phyloP scores from a whole-genome alignment of 2,888 invertebrate species.

The Ditylenchus weischeri region DNA sequence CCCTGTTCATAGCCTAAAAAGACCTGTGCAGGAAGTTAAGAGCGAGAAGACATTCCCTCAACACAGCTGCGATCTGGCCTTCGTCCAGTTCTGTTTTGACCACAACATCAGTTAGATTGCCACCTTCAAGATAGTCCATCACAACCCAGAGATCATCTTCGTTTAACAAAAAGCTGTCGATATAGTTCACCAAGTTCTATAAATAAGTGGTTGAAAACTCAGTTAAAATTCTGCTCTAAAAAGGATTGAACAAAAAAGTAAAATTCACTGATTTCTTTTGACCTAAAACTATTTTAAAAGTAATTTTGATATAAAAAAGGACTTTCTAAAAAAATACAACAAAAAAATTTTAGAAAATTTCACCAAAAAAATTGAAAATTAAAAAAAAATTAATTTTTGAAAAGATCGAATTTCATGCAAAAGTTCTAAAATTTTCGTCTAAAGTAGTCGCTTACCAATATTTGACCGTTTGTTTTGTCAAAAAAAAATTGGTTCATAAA shows the following conservation, averaged over 20 bases:
- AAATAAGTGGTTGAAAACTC: slow-evolving; percentile 13
- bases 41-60: slow-evolving; percentile 80
- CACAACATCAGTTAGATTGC: slow-evolving; percentile 91
- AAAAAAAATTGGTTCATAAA: too few relatives aligned
- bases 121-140: slow-evolving; percentile 91
- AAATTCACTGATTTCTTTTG: background rate
- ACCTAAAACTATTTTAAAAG: too few relatives aligned
- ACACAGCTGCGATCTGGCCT: slow-evolving; percentile 90
- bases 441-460: too few relatives aligned
- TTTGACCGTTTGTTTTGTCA: too few relatives aligned
- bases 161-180: slow-evolving; percentile 66
- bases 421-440: too few relatives aligned
- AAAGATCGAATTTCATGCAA: too few relatives aligned
- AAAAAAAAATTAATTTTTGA: too few relatives aligned
- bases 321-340: too few relatives aligned
- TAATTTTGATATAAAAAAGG: too few relatives aligned
- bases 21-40: slow-evolving; percentile 77
- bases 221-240: background rate
- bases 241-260: background rate
- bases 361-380: too few relatives aligned
- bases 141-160: slow-evolving; percentile 89
- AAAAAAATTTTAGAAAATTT: too few relatives aligned
- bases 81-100: slow-evolving; percentile 95
- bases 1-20: slow-evolving; percentile 5
- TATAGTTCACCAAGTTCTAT: slow-evolving; percentile 84